A percentile compares a stretch with the other conserved stretches of the same genome.
Evolutionary conservation across 2,113 vertebrate genomes (phyloP).

Genomic region (Piprites chloris): DNA sequence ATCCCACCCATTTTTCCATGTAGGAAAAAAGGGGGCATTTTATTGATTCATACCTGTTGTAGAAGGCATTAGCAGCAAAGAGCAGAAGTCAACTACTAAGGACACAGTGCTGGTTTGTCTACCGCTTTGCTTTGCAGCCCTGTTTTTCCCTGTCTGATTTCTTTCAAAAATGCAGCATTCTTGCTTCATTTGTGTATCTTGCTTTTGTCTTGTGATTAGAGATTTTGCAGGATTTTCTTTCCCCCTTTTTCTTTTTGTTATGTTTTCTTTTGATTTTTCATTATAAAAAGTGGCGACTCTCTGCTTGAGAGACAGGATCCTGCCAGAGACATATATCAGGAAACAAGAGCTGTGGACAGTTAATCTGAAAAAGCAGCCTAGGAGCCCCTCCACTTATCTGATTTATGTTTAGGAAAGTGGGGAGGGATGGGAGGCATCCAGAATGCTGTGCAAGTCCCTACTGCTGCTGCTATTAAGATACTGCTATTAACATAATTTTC

Average conservation of each 20-base stretch:
- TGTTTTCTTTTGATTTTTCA: background rate
- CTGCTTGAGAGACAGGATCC: background rate
- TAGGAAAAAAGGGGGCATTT: background rate
- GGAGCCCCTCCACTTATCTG: background rate
- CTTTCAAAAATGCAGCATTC: background rate
- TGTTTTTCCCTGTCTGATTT: background rate
- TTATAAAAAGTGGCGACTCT: background rate
- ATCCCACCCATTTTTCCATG: no score
- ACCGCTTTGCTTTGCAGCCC: background rate
- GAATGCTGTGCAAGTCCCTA: background rate
- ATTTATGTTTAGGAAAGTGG: background rate
- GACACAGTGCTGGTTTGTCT: background rate
- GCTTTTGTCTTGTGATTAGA: background rate
- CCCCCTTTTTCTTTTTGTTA: background rate
- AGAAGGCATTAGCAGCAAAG: background rate
- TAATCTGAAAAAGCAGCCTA: background rate
- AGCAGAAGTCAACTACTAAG: background rate
- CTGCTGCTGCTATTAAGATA: background rate
- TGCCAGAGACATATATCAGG: background rate
- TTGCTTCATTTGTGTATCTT: background rate
- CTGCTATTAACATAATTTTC: background rate
- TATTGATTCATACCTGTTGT: background rate
- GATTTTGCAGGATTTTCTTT: accelerated
- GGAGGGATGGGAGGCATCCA: background rate
- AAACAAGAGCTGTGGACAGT: background rate